Evolutionary conservation across 2,113 vertebrate species (phyloP), one percentile per base, ranked within the genome.

Genomic region (Rhabdomys dilectus): DNA sequence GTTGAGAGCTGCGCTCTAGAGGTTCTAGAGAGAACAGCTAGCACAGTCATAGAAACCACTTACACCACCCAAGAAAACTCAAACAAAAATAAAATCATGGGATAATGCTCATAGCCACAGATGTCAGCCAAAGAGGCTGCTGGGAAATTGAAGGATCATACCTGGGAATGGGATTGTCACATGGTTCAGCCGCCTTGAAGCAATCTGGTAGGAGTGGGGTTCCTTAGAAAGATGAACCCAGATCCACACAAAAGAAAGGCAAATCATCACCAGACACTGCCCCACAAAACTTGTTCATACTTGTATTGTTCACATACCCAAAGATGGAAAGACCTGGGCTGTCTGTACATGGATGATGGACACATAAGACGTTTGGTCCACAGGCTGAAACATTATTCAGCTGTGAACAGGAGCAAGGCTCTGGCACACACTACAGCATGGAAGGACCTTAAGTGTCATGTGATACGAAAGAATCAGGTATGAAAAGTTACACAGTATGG

Each of bases 321-420:
- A 45, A 75, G 1, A 13, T 45, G 8, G 76, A 39, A 26, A 48
- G 60, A 48, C 8, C 62, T 19, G 12, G 31, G 39, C 9, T 87
- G 17, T 81, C 82, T 62, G 22, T 31, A 3, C 39, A 29, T 29
- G 36, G 24, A 62, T 24, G 13, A 4, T 42, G 24, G 82, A 85
- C 81, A 16, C n/a, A 26, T 15, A 19, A 22, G 6, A 29, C 34
- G 45, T 29, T 45, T 36, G 13, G 5, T 24, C 39, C 39, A 68
- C 22, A 48, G 10, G 19, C 10, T 31, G 34, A n/a, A 24, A 2
- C 3, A 26, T 3, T 1, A 15, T 16, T 16, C 7, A 15, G 62
- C 26, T 6, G 1, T 42, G n/a, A 36, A 76, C 21, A 58, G 22
- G 45, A 31, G 7, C 0, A 36, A 73, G 5, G 62, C 45, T 1